Percentiles rank a stretch among this genome's conserved stretches.
phyloP scores from a whole-genome alignment of 2,888 invertebrate species.

The Carpatolechia fugitivella region DNA sequence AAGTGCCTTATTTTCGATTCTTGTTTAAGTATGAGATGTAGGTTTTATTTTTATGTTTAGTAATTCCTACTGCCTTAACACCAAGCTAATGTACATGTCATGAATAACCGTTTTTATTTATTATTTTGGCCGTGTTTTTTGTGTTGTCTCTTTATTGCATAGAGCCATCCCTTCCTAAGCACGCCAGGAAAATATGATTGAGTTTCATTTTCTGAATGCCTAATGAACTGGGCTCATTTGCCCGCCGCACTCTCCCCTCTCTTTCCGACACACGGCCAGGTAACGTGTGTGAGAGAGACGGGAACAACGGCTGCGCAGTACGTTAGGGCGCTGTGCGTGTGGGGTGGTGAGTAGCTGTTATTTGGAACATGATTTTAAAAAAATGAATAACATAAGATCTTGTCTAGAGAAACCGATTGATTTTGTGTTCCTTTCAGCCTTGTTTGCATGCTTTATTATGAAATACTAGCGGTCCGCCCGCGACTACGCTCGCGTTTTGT shows the following conservation, averaged over 20 bases:
- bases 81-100: no score
- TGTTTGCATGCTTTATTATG: no score
- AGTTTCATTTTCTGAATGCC: constrained; percentile 68
- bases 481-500: no score
- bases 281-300: constrained; percentile 25
- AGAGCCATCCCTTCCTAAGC: constrained; percentile 41
- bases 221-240: constrained; percentile 63
- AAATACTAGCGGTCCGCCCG: no score
- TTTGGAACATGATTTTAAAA: background rate
- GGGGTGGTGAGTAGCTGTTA: background rate
- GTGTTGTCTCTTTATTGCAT: constrained; percentile 28
- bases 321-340: background rate
- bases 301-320: background rate
- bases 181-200: constrained; percentile 57
- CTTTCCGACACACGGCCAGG: constrained; percentile 22
- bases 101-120: no score
- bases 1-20: no score
- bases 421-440: no score
- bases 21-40: no score
- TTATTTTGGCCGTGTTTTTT: background rate
- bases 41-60: no score
- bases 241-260: constrained; percentile 26
- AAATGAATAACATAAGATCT: no score
- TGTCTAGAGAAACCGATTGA: no score
- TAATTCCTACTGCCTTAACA: no score